These are phyloP conservation scores for Diglossa brunneiventris DNA, from an alignment of 2,113 vertebrate species.

Conservation along the genomic window DNA sequence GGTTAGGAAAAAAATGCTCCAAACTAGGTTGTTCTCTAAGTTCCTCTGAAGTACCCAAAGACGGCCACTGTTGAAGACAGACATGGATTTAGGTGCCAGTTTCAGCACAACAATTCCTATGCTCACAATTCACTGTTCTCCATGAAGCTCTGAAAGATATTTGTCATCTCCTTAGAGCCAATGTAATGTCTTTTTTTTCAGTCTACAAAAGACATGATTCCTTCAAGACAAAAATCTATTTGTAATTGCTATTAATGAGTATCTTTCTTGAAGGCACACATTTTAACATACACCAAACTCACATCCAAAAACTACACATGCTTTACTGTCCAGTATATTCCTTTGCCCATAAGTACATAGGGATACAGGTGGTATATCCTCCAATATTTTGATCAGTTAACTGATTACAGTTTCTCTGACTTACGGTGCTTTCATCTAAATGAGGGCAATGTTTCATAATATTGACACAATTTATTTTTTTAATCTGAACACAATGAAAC, in stretches of 20 bases:
- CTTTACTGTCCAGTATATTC: not conserved
- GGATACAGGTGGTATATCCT: not conserved
- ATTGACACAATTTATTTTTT: not conserved
- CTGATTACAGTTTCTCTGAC: not conserved
- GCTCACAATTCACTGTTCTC: not conserved
- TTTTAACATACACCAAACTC: not conserved
- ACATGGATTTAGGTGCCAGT: not conserved
- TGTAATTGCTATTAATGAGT: not conserved
- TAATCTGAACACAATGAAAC: not conserved
- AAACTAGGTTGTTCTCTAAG: not conserved
- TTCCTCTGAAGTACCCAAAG: not conserved
- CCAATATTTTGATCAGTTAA: not conserved
- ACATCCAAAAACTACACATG: not conserved
- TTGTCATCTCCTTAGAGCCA: not conserved
- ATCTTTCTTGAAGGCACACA: not conserved
- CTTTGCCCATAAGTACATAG: no score
- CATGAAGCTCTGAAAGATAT: not conserved
- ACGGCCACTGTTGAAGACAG: not conserved
- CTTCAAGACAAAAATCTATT: not conserved
- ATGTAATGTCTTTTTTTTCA: not conserved
- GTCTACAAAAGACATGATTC: rapidly evolving
- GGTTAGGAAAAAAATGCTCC: not conserved
- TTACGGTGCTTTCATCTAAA: not conserved
- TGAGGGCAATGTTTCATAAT: not conserved
- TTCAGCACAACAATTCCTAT: not conserved